Base-by-base conservation (phyloP, 2,888 invertebrate species). In the Tetranychus truncatus region DNA sequence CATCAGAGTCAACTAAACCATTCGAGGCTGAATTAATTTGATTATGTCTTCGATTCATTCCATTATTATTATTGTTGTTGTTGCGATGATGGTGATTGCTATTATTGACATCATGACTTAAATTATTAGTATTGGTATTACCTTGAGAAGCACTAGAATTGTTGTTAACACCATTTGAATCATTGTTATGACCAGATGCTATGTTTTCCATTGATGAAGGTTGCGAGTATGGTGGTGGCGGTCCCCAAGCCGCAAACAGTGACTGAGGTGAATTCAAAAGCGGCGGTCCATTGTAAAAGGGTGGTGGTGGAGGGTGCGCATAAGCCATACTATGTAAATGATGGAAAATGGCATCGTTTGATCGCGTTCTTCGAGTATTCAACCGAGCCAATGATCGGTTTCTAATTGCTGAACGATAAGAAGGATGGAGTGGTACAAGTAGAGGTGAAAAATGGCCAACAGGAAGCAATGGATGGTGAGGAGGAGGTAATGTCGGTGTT, bases 171-270 rank as follows among this genome's bases (percentile, higher is more conserved):
- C 15, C 15, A 15, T 55, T 55, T 55, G 55, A 15, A 15, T 55
- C 55, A 55, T 55, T 55, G 55, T 55, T 55, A n/a, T 74, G 72
- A 44, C 75, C 74, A 1, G 74, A 24, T 4, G 76, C 72, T 34
- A 77, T 73, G 45, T 78, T 76, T 75, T 78, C 76, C 11, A 73
- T 44, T 55, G 77, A 76, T 1, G 79, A 77, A n/a, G 81, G 81
- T 45, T 81, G 81, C 21, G 82, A 81, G 81, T 92, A 92, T 0
- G 92, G 92, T 0, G 92, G 92, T 0, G 92, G 92, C 0, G 92
- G 92, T 0, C 91, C 92, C 92, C 92, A 92, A 21, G 91, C 81
- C 83, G 74, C 74, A 20, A 71, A 71, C 8, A 71, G 69, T 11
- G 69, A 69, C 69, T 24, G 55, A 15, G 55, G 55, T 55, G 55